Conservation (phyloP, 2,113 vertebrate genomes). For the Eulacestoma nigropectus region DNA sequence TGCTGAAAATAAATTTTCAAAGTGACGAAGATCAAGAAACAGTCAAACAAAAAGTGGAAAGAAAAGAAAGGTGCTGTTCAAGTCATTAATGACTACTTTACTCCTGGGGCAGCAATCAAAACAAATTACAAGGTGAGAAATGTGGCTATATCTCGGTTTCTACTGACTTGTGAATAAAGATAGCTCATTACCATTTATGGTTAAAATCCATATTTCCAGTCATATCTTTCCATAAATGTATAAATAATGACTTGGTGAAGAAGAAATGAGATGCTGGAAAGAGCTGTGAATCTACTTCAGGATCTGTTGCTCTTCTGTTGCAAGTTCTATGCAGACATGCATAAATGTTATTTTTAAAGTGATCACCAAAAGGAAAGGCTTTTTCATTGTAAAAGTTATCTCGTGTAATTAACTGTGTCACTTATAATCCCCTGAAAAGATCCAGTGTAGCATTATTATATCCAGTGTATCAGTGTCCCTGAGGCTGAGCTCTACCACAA, state of each 20-base stretch:
- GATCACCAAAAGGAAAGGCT: background rate
- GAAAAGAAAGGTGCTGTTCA: background rate
- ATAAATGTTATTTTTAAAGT: background rate
- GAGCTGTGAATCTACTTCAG: background rate
- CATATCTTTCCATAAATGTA: background rate
- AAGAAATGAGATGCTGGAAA: background rate
- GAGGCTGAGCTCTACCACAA: background rate
- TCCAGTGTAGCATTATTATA: background rate
- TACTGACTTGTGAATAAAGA: background rate
- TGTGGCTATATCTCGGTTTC: background rate
- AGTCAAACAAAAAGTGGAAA: background rate
- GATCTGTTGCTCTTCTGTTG: background rate
- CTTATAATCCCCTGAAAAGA: background rate
- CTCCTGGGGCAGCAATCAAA: background rate
- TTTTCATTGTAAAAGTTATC: background rate
- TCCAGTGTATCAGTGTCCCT: background rate
- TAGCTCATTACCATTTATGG: background rate
- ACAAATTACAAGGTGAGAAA: background rate
- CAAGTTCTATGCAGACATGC: background rate
- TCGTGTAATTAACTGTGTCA: background rate
- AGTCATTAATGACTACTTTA: background rate
- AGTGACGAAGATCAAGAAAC: background rate
- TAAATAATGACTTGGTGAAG: background rate
- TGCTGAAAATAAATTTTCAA: background rate
- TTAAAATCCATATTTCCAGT: background rate